Percentiles rank a stretch among this genome's conserved stretches.
These are phyloP conservation scores for Nannoperca obscura DNA, from an alignment of 2,797 vertebrate species.

Conservation along the genomic window DNA sequence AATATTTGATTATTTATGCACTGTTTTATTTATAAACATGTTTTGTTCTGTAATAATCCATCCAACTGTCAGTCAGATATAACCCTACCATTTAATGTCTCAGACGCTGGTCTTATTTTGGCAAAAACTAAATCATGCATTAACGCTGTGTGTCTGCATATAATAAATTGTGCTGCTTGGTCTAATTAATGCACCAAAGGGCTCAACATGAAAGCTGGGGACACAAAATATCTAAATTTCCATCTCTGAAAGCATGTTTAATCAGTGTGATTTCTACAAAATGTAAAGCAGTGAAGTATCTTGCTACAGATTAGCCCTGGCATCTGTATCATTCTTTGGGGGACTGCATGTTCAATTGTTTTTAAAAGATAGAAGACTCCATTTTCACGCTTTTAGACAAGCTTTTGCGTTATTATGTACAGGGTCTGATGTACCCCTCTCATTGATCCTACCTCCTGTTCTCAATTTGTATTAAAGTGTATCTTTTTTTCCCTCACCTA, in stretches of 20 bases:
- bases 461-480: not conserved
- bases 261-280: conserved; percentile 20
- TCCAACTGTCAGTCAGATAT: not conserved
- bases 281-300: not conserved
- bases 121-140: not conserved
- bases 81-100: conserved; percentile 6
- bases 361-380: not conserved
- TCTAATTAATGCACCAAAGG: conserved; percentile 2
- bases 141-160: conserved; percentile 1
- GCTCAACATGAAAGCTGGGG: not conserved
- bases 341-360: not conserved
- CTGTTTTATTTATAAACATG: no score
- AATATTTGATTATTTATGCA: conserved; percentile 13
- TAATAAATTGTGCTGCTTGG: conserved; percentile 6
- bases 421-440: not conserved
- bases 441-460: conserved; percentile 6
- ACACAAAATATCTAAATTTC: conserved; percentile 8
- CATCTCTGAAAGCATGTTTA: conserved; percentile 6
- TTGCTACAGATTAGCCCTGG: not conserved
- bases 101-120: not conserved
- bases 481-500: not conserved
- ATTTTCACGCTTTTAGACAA: not conserved
- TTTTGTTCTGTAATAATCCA: conserved; percentile 8
- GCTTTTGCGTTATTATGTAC: not conserved
- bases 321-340: not conserved